Evolutionary conservation across 2,888 invertebrate species (phyloP).

Genomic region (Athetis lepigone): DNA sequence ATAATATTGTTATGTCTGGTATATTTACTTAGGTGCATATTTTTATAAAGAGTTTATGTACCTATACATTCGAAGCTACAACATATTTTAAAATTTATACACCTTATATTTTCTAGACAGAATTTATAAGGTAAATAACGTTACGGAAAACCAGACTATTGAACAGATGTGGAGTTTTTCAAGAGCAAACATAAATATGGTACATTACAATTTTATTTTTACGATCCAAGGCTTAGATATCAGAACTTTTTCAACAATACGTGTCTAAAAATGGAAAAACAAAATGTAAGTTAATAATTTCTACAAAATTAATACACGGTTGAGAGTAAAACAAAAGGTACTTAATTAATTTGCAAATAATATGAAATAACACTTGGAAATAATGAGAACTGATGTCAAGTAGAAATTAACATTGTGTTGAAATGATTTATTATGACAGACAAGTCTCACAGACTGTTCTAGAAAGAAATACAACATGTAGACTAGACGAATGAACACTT

Average conservation of each 20-base stretch:
- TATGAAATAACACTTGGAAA: conserved; percentile 29
- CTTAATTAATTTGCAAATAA: conserved; percentile 50
- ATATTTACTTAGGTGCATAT: conserved; percentile 51
- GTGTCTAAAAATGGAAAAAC: not conserved
- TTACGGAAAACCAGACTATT: conserved; percentile 41
- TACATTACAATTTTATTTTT: not conserved
- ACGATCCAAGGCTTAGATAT: not conserved
- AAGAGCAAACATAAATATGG: conserved; percentile 29
- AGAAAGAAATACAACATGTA: conserved; percentile 8
- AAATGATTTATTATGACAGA: conserved; percentile 24
- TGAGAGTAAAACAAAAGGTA: conserved; percentile 16
- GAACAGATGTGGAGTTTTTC: conserved; percentile 63
- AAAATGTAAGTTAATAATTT: conserved; percentile 16
- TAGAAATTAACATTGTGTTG: conserved; percentile 30
- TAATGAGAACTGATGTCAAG: conserved; percentile 32
- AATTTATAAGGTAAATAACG: conserved; percentile 29
- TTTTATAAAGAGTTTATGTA: conserved; percentile 40
- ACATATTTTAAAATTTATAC: conserved; percentile 41
- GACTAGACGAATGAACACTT: not conserved
- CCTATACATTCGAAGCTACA: conserved; percentile 37
- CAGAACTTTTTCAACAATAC: conserved; percentile 11
- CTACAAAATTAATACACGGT: not conserved
- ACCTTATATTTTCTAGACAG: conserved; percentile 28
- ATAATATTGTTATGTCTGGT: conserved; percentile 8
- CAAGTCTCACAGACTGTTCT: conserved; percentile 19